Conservation (phyloP, 1,140 invertebrate species). For the Platyura marginata region DNA sequence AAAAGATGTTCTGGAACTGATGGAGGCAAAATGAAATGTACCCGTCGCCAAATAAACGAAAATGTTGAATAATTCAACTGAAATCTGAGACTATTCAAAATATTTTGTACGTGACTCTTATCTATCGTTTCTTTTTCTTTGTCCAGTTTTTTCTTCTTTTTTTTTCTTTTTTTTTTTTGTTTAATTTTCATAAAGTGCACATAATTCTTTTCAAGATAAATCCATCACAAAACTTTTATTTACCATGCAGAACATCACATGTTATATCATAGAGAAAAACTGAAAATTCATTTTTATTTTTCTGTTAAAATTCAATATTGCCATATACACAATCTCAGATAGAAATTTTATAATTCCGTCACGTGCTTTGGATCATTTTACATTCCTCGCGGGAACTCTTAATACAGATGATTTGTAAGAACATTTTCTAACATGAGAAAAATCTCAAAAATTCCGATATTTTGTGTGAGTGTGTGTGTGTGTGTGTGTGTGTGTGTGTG, state of each 20-base stretch:
- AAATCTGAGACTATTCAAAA: no score
- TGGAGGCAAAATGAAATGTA: no score
- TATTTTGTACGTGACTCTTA: no score
- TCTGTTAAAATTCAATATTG: background rate
- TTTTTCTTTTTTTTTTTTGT: background rate
- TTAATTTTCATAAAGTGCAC: background rate
- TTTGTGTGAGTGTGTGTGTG: no score
- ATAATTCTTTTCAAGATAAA: background rate
- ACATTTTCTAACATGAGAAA: conserved; percentile 2
- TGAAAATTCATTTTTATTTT: background rate
- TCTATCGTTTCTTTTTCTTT: no score
- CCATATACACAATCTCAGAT: background rate
- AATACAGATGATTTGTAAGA: conserved; percentile 2
- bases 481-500: no score
- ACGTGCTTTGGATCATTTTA: conserved; percentile 2
- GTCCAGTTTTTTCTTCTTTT: no score
- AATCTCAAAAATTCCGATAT: conserved; percentile 1
- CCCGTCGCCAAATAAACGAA: no score
- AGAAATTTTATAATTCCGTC: conserved; percentile 1
- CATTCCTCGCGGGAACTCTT: conserved; percentile 1
- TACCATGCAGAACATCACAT: background rate
- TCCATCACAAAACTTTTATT: background rate
- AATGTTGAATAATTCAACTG: no score
- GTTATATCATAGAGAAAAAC: no score
- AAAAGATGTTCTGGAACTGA: no score